Evolutionary conservation across 2,888 invertebrate genomes (phyloP), one percentile per base, ranked within the genome.

Genomic region (Aporophyla nigra): DNA sequence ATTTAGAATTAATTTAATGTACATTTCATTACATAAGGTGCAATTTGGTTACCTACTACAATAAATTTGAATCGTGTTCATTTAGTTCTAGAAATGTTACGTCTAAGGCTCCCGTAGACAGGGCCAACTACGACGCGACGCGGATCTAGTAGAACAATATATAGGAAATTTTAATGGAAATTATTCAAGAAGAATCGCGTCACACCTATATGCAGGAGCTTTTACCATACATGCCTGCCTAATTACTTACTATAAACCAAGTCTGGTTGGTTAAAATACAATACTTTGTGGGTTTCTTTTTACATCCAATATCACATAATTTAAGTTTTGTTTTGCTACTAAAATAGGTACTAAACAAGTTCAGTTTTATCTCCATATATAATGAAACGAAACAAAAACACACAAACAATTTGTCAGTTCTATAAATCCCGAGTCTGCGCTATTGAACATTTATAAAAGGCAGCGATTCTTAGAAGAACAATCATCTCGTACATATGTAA

Each of bases 381-480:
- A n/a, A n/a, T n/a, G n/a, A 5, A 66, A 24, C 21, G 21, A 78
- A 67, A 58, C 16, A 40, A 61, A 71, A 49, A n/a, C 5, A 40
- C 5, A 54, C 24, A 59, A 61, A 68, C 24, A 40, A 68, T 63
- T 24, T 61, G 82, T 76, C 77, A 71, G 49, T 62, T 83, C 67
- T 76, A 73, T 14, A 51, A 16, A 24, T 70, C 54, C 0, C n/a
- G 19, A 54, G 40, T 67, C 76, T 71, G n/a, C n/a, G 21, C 33
- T 65, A 62, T 71, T 76, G 27, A 58, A 51, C 24, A 77, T 66
- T 24, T 56, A 69, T 74, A 71, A 78, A 80, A 71, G 51, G 74
- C 76, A 51, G 61, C 62, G 56, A 56, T 86, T 85, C 80, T 86
- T 68, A 86, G 76, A 80, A 85, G 49, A 79, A 73, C 73, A 74